Percentiles rank a stretch among this genome's conserved stretches.
Evolutionary conservation across 2,888 invertebrate genomes (phyloP).

Genomic region (Drymonia ruficornis): DNA sequence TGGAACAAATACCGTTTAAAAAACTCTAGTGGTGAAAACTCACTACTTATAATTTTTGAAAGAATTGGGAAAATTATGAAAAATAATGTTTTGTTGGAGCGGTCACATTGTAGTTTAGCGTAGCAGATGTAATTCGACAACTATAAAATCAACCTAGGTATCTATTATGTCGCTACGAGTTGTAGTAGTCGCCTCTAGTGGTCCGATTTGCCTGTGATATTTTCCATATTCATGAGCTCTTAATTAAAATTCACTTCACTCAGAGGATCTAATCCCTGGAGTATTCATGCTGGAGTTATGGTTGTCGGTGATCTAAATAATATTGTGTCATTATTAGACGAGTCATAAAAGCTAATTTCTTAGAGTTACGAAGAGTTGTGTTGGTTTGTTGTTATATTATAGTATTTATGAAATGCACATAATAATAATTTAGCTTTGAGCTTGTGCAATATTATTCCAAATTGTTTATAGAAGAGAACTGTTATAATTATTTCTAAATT

Average conservation of each 20-base stretch:
- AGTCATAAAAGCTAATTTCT: slow-evolving; percentile 63
- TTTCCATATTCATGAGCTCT: slow-evolving; percentile 9
- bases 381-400: slow-evolving; percentile 81
- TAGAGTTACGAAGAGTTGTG: slow-evolving; percentile 63
- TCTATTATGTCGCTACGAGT: background rate
- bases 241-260: background rate
- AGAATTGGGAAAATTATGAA: background rate
- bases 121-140: slow-evolving; percentile 44
- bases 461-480: slow-evolving; percentile 75
- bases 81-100: slow-evolving; percentile 33
- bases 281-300: slow-evolving; percentile 12
- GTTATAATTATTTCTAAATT: slow-evolving; percentile 82
- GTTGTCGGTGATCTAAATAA: slow-evolving; percentile 41
- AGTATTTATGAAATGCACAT: slow-evolving; percentile 75
- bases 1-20: slow-evolving; percentile 24
- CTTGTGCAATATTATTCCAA: slow-evolving; percentile 84
- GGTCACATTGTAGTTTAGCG: slow-evolving; percentile 41
- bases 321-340: slow-evolving; percentile 58
- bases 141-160: slow-evolving; percentile 32
- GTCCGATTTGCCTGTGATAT: slow-evolving; percentile 43
- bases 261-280: background rate
- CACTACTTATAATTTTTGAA: slow-evolving; percentile 16
- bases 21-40: slow-evolving; percentile 24
- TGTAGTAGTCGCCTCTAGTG: slow-evolving; percentile 22
- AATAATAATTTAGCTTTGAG: slow-evolving; percentile 76